Evolutionary conservation across 2,113 vertebrate species (phyloP), one percentile per base, ranked within the genome.

Genomic region (Xiphias gladius): DNA sequence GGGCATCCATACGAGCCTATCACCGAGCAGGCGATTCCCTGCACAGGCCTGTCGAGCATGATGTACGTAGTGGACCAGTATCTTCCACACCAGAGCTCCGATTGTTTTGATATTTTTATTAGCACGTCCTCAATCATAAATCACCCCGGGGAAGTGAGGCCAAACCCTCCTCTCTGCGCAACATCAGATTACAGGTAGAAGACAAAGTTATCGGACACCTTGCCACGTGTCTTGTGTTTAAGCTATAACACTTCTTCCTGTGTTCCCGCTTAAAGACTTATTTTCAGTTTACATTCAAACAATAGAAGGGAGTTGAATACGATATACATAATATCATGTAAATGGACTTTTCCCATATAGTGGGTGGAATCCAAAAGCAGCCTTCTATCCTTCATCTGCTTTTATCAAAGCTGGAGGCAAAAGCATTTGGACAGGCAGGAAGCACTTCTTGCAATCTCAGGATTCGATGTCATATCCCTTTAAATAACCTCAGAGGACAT

Each of bases 51-150:
- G 95, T 96, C 95, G 80, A 68, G 79, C 89, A 93, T 95, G 95
- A 96, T 94, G 95, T 95, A 96, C 94, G 91, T 87, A 91, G 91
- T 41, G 75, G 74, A 71, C 67, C 75, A 80, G 87, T 95, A 95
- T 96, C 95, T 96, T 82, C 89, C 87, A 83, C 88, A 76, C 76
- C 95, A 96, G 94, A 94, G 94, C 92, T 91, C 90, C 84, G 94
- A 96, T 96, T 92, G 93, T 94, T 96, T 94, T 93, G 95, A 96
- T 96, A 94, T 95, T 96, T 95, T 95, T 95, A 95, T 95, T 92
- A 96, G 93, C 92, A 91, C 89, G 92, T 94, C 94, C 93, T 96
- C 94, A 95, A 96, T 96, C 95, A 96, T 96, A 96, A 96, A 96
- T 95, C 94, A 95, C 87, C 74, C 61, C 14, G 58, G 59, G 64